Percentiles rank a stretch among this genome's conserved stretches.
Evolutionary conservation across 92 coral and sea anemone genomes (phyloP).

Genomic region (Siderastrea siderea): DNA sequence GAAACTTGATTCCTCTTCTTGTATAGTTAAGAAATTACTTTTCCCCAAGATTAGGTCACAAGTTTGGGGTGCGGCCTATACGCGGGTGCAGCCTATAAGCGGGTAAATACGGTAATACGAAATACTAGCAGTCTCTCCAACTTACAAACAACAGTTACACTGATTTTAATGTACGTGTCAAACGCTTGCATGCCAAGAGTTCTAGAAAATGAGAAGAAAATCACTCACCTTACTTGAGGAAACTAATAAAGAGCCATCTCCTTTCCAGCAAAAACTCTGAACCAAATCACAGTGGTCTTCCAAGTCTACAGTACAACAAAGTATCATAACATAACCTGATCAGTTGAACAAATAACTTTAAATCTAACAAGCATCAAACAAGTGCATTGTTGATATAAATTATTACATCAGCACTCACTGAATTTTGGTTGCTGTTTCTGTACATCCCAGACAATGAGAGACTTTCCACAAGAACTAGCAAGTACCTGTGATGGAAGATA

Average conservation of each 20-base stretch:
- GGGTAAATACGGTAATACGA: too few species aligned
- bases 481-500: slow-evolving; percentile 69
- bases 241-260: slow-evolving; percentile 89
- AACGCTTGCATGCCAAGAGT: background rate
- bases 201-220: background rate
- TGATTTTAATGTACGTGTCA: background rate
- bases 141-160: background rate
- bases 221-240: slow-evolving; percentile 86
- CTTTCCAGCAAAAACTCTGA: slow-evolving; percentile 94
- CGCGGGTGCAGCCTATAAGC: too few species aligned
- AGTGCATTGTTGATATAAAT: background rate
- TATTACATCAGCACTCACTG: slow-evolving; percentile 60
- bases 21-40: too few species aligned
- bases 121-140: background rate
- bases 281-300: slow-evolving; percentile 69
- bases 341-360: background rate
- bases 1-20: too few species aligned
- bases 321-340: background rate
- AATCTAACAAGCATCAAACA: too few species aligned
- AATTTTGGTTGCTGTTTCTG: slow-evolving; percentile 79
- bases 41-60: too few species aligned
- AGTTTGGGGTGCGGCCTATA: too few species aligned
- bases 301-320: slow-evolving; percentile 48
- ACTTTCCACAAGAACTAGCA: slow-evolving; percentile 81
- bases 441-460: slow-evolving; percentile 90